Evolutionary conservation across 37 sponge, comb jelly and placozoan species (phyloP).

Genomic region (Axinella damicornis): DNA sequence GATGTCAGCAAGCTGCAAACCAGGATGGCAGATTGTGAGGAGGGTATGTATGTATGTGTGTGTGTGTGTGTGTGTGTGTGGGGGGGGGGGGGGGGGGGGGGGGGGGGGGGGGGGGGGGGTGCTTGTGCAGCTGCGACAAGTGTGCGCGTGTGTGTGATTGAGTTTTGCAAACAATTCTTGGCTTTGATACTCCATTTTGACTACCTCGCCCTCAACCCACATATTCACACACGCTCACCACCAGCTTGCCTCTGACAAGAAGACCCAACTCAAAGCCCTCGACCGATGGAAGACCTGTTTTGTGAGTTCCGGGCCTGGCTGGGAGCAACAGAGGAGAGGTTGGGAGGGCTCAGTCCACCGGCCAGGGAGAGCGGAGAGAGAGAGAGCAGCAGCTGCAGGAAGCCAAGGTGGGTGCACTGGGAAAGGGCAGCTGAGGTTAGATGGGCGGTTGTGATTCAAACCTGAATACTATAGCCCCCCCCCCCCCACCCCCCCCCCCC

Average conservation of each 20-base stretch:
- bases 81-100: too few relatives aligned
- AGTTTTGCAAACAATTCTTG: too few relatives aligned
- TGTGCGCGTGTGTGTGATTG: too few relatives aligned
- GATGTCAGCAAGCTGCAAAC: slow-evolving; percentile 31
- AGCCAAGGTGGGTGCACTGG: slow-evolving; percentile 31
- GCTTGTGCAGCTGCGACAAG: too few relatives aligned
- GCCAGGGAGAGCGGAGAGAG: not conserved
- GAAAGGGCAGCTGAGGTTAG: too few relatives aligned
- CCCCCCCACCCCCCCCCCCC: too few relatives aligned
- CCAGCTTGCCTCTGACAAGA: slow-evolving; percentile 32
- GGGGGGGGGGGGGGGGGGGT: too few relatives aligned
- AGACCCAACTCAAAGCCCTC: slow-evolving; percentile 17
- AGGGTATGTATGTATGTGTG: not conserved
- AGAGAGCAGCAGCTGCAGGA: slow-evolving; percentile 23
- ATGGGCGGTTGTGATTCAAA: too few relatives aligned
- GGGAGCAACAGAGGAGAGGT: not conserved
- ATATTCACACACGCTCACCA: too few relatives aligned
- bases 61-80: too few relatives aligned
- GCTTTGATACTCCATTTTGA: not conserved
- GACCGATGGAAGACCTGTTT: slow-evolving; percentile 65
- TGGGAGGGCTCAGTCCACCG: slow-evolving; percentile 22
- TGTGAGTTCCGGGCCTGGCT: slow-evolving; percentile 36
- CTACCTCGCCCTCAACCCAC: not conserved
- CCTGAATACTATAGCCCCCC: too few relatives aligned
- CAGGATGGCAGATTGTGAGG: slow-evolving; percentile 20